These are phyloP conservation scores for Nicator chloris DNA, from an alignment of 2,113 vertebrate species.

Conservation along the genomic window DNA sequence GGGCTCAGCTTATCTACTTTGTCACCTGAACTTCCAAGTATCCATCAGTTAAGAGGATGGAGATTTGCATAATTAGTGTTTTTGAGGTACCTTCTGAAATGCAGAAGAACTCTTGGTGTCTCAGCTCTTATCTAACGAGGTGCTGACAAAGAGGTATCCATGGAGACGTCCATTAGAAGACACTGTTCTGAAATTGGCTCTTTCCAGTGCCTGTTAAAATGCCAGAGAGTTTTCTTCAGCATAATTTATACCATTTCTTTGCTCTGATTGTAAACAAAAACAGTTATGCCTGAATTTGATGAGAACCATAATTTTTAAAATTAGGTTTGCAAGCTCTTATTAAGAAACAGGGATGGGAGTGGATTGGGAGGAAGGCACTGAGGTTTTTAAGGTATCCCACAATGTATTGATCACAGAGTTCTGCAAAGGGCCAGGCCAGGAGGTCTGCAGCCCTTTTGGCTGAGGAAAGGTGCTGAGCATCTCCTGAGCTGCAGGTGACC, in stretches of 20 bases:
- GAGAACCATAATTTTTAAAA: neutral
- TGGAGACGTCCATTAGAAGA: slow-evolving; percentile 46
- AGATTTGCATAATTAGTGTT: slow-evolving; percentile 54
- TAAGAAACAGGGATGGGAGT: neutral
- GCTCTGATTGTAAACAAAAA: slow-evolving; percentile 14
- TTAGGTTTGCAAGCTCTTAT: neutral
- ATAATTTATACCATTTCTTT: slow-evolving; percentile 7
- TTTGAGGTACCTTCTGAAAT: slow-evolving; percentile 24
- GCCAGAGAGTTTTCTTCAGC: slow-evolving; percentile 39
- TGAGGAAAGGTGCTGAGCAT: neutral
- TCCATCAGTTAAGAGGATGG: neutral
- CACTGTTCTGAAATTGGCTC: slow-evolving; percentile 9
- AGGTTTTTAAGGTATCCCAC: neutral
- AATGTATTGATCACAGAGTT: neutral
- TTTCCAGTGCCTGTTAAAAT: slow-evolving; percentile 28
- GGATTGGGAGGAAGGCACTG: neutral
- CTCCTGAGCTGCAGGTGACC: neutral
- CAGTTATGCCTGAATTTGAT: neutral
- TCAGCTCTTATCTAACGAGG: slow-evolving; percentile 34
- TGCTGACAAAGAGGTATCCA: slow-evolving; percentile 56
- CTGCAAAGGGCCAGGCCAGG: neutral
- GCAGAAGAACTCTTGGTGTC: neutral
- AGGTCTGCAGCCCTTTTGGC: neutral
- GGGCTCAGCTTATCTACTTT: neutral
- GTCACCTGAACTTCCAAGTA: neutral